These are phyloP conservation scores for Dione juno DNA, from an alignment of 2,888 invertebrate species.

Conservation along the genomic window DNA sequence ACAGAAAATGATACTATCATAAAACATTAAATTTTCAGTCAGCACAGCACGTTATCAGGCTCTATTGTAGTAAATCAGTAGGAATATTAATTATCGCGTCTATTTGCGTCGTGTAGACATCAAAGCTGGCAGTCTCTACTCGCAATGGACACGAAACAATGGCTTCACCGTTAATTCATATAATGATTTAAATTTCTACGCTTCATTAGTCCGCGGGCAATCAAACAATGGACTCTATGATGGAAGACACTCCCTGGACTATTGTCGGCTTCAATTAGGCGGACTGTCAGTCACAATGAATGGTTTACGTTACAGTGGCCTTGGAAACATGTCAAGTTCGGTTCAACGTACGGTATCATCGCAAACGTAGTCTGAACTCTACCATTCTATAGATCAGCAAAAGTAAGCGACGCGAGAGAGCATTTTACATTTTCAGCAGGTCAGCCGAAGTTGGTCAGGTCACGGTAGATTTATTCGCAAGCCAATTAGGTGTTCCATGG, in stretches of 20 bases:
- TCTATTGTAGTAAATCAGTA: slow-evolving; percentile 36
- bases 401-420: slow-evolving; percentile 15
- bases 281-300: slow-evolving; percentile 57
- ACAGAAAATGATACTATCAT: neutral
- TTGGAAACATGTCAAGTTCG: slow-evolving; percentile 59
- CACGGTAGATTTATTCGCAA: slow-evolving; percentile 45
- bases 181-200: slow-evolving; percentile 52
- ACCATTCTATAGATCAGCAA: neutral
- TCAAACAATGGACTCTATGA: slow-evolving; percentile 46
- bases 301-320: slow-evolving; percentile 55
- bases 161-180: slow-evolving; percentile 42
- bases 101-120: slow-evolving; percentile 26
- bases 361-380: slow-evolving; percentile 40
- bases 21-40: neutral
- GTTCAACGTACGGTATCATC: slow-evolving; percentile 50
- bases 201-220: slow-evolving; percentile 50
- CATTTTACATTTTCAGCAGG: slow-evolving; percentile 37
- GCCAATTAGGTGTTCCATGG: slow-evolving; percentile 45
- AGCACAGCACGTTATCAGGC: slow-evolving; percentile 19
- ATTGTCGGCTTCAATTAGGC: slow-evolving; percentile 51
- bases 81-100: slow-evolving; percentile 21
- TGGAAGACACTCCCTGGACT: slow-evolving; percentile 41
- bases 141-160: slow-evolving; percentile 42
- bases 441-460: slow-evolving; percentile 34
- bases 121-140: slow-evolving; percentile 16